Conservation (phyloP, 2,888 invertebrate species). For the Spilosoma lubricipeda region DNA sequence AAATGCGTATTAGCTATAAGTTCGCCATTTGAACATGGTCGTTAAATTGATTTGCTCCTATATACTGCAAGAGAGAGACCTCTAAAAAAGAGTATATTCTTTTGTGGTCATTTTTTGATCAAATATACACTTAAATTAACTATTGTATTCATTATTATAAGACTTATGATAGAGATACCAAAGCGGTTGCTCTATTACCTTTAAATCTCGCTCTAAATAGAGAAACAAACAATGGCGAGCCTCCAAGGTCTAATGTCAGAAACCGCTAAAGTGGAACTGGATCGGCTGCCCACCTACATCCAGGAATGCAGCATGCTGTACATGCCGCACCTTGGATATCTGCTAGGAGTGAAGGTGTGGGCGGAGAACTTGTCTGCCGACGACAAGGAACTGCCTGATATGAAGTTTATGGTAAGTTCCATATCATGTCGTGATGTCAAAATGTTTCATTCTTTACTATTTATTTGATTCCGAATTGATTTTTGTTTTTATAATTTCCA, state of each 20-base stretch:
- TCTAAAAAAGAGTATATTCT: too few relatives aligned
- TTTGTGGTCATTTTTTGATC: too few relatives aligned
- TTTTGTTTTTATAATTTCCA: too few relatives aligned
- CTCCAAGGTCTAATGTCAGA: slow-evolving; percentile 91
- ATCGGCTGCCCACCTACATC: slow-evolving; percentile 88
- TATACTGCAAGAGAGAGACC: too few relatives aligned
- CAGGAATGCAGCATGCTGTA: slow-evolving; percentile 89
- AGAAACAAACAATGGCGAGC: slow-evolving; percentile 89
- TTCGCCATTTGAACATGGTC: too few relatives aligned
- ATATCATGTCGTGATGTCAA: not conserved
- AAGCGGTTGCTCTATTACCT: not conserved
- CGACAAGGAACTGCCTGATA: slow-evolving; percentile 87
- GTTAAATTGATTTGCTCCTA: too few relatives aligned
- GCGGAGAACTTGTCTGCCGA: slow-evolving; percentile 83
- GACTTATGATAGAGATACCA: too few relatives aligned
- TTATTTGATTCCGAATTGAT: too few relatives aligned
- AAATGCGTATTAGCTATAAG: too few relatives aligned
- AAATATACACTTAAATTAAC: too few relatives aligned
- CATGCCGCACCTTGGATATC: slow-evolving; percentile 92
- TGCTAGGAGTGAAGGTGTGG: slow-evolving; percentile 91
- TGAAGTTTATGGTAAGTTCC: slow-evolving; percentile 89
- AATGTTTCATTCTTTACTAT: too few relatives aligned
- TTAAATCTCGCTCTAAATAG: slow-evolving; percentile 70
- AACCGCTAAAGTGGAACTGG: slow-evolving; percentile 90
- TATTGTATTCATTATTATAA: too few relatives aligned